Evolutionary conservation across 2,888 invertebrate species (phyloP), one percentile per base, ranked within the genome.

Genomic region (Ditylenchus weischeri): DNA sequence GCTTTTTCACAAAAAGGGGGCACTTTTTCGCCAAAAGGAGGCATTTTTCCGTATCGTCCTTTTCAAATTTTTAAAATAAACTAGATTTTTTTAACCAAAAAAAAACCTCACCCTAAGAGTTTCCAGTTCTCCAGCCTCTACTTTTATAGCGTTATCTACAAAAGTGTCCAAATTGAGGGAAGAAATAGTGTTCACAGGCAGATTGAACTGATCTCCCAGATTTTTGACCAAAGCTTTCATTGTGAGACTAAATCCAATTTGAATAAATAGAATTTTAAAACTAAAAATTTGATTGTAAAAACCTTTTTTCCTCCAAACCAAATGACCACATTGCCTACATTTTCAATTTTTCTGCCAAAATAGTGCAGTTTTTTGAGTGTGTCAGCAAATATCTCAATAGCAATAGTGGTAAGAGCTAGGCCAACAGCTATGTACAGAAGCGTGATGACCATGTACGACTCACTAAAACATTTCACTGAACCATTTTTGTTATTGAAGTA

Each of bases 331-430:
- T 74, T 76, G 57, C 78, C 80, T 10, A 81, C 80, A 62, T 81
- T 79, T 36, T 81, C 79, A 60, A 81, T 81, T 68, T 81, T 81
- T 15, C 80, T 64, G 19, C 81, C 81, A 54, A 77, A 79, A 65
- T 81, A 80, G 65, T 81, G 81, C 54, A 81, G 62, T 50, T 77
- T 76, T 66, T 81, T 81, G 54, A 81, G 65, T 0, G 75, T 74
- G 62, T 81, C 81, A 0, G 79, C 80, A 7, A 80, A 80, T 23
- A 81, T 81, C 69, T 81, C 78, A n/a, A 81, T 79, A 1, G 81
- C 80, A 36, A 81, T 81, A 29, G 81, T 81, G 0, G 81, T 81
- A 23, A 81, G 64, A 3, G 81, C 80, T 11, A 81, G 68, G 1
- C 81, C 81, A 18, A 81, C 69, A 1, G 80, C 76, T 50, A 81